phyloP scores from a whole-genome alignment of 2,113 vertebrate species.

The Phainopepla nitens region DNA sequence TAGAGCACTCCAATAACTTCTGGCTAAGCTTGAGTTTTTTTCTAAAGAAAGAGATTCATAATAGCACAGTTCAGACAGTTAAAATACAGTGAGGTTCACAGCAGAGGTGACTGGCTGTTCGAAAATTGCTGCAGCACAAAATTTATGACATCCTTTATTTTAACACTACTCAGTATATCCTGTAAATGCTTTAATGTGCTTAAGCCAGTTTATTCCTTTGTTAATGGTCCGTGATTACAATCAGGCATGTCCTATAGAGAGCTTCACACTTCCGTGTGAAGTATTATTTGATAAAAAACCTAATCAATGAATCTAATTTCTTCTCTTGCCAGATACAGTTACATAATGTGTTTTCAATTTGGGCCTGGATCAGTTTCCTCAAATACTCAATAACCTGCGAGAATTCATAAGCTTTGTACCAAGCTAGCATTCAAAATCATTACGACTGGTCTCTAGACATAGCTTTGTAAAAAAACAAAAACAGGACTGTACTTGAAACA shows the following conservation, averaged over 20 bases:
- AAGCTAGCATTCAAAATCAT: neutral
- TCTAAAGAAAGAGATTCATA: neutral
- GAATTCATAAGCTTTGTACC: neutral
- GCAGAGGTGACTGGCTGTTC: neutral
- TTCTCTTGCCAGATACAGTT: constrained; percentile 16
- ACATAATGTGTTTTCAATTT: constrained; percentile 29
- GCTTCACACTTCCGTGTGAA: neutral
- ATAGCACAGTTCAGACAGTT: neutral
- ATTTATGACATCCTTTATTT: constrained; percentile 58
- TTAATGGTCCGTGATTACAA: constrained; percentile 15
- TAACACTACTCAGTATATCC: neutral
- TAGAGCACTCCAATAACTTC: constrained; percentile 17
- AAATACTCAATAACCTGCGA: constrained; percentile 9
- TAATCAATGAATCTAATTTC: constrained; percentile 48
- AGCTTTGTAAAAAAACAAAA: neutral
- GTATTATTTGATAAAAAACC: constrained; percentile 39
- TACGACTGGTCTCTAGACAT: neutral
- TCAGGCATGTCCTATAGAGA: neutral
- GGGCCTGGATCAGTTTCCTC: neutral
- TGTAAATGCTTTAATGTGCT: constrained; percentile 49
- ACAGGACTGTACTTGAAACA: neutral
- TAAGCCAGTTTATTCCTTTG: constrained; percentile 34
- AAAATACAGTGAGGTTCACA: constrained; percentile 14
- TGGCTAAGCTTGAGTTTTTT: neutral
- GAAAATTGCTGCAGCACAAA: constrained; percentile 14